Conservation (phyloP, 1,140 invertebrate species). For the Pristionchus pacificus region DNA sequence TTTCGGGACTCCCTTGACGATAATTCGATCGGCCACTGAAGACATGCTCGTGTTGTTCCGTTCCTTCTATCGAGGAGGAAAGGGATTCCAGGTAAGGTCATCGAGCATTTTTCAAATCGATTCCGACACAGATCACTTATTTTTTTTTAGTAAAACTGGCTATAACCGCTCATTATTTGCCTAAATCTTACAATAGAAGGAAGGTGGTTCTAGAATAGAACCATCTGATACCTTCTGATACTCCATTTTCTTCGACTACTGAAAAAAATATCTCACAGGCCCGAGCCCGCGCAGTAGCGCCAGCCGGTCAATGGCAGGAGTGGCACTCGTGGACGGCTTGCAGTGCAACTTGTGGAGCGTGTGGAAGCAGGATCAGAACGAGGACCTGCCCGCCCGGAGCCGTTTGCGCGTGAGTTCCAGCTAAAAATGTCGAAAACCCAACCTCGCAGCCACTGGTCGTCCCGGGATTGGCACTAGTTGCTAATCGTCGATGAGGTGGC, state of each 20-base stretch:
- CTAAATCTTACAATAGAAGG: neutral
- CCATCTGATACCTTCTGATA: neutral
- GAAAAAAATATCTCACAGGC: constrained; percentile 27
- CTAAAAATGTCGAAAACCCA: too few species aligned
- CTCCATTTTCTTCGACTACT: neutral
- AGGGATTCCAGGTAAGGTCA: constrained; percentile 53
- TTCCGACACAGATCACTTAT: too few species aligned
- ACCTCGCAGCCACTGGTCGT: constrained; percentile 20
- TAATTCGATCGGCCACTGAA: constrained; percentile 51
- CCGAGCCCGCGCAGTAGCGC: constrained; percentile 42
- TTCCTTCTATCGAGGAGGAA: constrained; percentile 56
- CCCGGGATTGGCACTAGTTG: constrained; percentile 14
- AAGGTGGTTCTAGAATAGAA: neutral
- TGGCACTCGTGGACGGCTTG: constrained; percentile 50
- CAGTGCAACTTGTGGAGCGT: constrained; percentile 49
- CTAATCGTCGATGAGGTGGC: too few species aligned
- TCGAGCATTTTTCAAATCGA: constrained; percentile 42
- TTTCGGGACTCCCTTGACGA: constrained; percentile 48
- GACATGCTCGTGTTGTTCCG: constrained; percentile 57
- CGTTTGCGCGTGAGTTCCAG: constrained; percentile 47
- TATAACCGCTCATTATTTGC: neutral
- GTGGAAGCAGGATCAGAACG: constrained; percentile 43
- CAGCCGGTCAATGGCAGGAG: constrained; percentile 36
- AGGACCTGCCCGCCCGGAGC: constrained; percentile 44
- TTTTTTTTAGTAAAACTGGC: constrained; percentile 4